Evolutionary conservation across 2,888 invertebrate genomes (phyloP).

Genomic region (Athrips mouffetella): DNA sequence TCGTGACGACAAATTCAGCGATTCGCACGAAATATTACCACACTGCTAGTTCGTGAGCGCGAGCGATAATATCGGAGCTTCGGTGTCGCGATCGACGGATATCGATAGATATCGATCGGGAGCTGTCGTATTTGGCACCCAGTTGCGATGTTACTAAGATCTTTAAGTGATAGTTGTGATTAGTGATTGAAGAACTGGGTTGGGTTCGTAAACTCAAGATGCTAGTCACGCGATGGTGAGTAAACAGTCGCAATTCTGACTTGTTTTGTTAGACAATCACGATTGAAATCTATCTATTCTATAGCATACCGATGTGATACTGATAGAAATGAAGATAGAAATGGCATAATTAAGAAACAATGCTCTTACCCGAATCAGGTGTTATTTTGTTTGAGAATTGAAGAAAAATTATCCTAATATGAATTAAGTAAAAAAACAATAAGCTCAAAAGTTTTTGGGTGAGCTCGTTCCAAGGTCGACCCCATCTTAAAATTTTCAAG

Average conservation of each 20-base stretch:
- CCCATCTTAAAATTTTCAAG: too few relatives aligned
- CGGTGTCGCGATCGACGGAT: constrained; percentile 30
- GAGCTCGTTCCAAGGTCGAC: too few relatives aligned
- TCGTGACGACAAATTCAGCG: constrained; percentile 62
- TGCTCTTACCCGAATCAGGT: too few relatives aligned
- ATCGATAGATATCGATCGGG: constrained; percentile 31
- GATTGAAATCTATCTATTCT: too few relatives aligned
- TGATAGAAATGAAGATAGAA: too few relatives aligned
- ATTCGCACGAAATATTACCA: constrained; percentile 55
- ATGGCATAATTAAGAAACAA: too few relatives aligned
- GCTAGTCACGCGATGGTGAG: neutral
- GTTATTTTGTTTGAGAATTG: too few relatives aligned
- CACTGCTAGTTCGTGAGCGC: constrained; percentile 33
- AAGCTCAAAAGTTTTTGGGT: too few relatives aligned
- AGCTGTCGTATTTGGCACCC: constrained; percentile 16
- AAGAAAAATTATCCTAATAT: too few relatives aligned
- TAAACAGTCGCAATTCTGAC: neutral
- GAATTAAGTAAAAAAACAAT: too few relatives aligned
- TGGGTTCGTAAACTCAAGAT: neutral
- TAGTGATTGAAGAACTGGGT: constrained; percentile 2
- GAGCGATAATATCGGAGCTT: constrained; percentile 33
- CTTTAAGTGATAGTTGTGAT: neutral
- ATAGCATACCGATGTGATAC: too few relatives aligned
- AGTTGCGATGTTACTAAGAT: neutral
- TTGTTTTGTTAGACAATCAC: too few relatives aligned